Conservation (phyloP, 2,888 invertebrate genomes). For the Callinectes sapidus region DNA sequence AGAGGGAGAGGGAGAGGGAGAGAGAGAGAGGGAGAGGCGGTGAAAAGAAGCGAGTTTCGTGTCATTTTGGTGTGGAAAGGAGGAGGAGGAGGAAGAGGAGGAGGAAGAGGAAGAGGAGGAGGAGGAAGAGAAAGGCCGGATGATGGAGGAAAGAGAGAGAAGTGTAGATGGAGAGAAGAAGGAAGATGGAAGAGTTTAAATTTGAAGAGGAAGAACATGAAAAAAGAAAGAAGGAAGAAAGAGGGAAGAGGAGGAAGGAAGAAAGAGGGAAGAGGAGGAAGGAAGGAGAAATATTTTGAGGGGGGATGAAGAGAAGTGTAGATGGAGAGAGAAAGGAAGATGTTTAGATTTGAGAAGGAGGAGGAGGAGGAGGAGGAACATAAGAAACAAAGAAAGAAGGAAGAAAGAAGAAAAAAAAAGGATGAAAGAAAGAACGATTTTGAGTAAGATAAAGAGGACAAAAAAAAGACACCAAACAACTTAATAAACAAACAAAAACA, state of each 20-base stretch:
- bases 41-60: background rate
- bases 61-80: background rate
- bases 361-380: background rate
- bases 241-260: background rate
- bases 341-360: too few species aligned
- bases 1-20: background rate
- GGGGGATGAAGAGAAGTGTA: background rate
- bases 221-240: background rate
- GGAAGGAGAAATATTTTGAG: background rate
- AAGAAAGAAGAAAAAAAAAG: background rate
- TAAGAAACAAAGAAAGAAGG: background rate
- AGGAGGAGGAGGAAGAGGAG: background rate
- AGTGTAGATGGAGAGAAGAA: background rate
- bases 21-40: too few species aligned
- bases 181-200: background rate
- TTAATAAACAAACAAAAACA: background rate
- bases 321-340: background rate
- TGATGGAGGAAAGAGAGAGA: background rate
- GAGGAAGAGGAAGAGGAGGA: background rate
- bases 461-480: background rate
- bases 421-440: background rate
- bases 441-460: background rate
- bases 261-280: background rate
- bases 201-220: background rate
- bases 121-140: background rate